A percentile compares a stretch with the other conserved stretches of the same genome.
Conservation (phyloP, 2,888 invertebrate species). For the Xestobium rufovillosum region DNA sequence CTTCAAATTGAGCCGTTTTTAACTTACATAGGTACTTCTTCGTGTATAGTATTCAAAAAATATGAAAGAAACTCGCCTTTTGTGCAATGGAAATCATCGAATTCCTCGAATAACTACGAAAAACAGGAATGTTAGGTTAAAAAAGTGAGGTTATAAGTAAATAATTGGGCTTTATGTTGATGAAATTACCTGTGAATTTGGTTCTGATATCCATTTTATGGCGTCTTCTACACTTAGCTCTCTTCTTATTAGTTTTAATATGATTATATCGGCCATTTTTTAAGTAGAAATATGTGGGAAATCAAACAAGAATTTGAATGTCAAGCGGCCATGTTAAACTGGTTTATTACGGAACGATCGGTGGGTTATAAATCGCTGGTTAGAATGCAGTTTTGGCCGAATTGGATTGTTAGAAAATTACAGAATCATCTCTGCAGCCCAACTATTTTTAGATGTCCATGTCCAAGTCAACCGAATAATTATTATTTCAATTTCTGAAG, state of each 20-base stretch:
- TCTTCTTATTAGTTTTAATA: conserved; percentile 45
- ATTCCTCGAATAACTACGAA: conserved; percentile 20
- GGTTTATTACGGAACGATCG: too few relatives aligned
- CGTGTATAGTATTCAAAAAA: conserved; percentile 39
- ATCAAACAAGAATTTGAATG: too few relatives aligned
- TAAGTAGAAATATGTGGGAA: too few relatives aligned
- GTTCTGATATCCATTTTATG: conserved; percentile 45
- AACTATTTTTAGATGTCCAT: too few relatives aligned
- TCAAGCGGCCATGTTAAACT: too few relatives aligned
- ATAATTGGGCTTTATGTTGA: conserved; percentile 16
- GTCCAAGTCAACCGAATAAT: too few relatives aligned
- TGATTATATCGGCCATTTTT: conserved; percentile 47
- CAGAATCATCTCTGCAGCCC: too few relatives aligned
- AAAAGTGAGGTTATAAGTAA: conserved; percentile 18
- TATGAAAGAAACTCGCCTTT: conserved; percentile 35
- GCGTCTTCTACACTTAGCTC: conserved; percentile 42
- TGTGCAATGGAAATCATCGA: conserved; percentile 24
- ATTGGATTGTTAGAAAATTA: too few relatives aligned
- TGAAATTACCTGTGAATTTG: conserved; percentile 41
- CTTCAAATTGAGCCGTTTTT: too few relatives aligned
- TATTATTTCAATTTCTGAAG: too few relatives aligned
- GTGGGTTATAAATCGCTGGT: too few relatives aligned
- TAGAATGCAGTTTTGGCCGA: too few relatives aligned
- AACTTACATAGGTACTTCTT: conserved; percentile 33
- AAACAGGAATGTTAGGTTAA: conserved; percentile 16